Conservation (phyloP, 2,888 invertebrate species). For the Lochmaea crataegi region DNA sequence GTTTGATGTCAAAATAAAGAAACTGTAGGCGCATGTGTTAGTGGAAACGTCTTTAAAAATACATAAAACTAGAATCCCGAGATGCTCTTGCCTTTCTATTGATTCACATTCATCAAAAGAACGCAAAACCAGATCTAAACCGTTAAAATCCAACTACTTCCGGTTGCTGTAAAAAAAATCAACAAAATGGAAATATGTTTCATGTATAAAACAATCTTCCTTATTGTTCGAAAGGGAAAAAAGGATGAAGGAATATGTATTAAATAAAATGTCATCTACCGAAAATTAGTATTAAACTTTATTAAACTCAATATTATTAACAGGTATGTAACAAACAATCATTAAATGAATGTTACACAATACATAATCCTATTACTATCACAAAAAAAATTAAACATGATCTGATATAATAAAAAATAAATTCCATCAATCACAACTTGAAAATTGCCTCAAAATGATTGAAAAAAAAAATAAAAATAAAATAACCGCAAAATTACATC, state of each 20-base stretch:
- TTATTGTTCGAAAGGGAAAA: no score
- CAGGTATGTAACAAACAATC: slow-evolving; percentile 59
- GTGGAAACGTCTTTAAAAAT: no score
- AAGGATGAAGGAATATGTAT: background rate
- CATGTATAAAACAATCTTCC: no score
- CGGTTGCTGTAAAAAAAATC: no score
- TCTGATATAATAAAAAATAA: slow-evolving; percentile 48
- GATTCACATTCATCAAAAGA: no score
- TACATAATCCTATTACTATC: slow-evolving; percentile 59
- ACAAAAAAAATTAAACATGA: slow-evolving; percentile 55
- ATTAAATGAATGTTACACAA: slow-evolving; percentile 53
- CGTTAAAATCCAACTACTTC: no score
- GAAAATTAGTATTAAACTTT: slow-evolving; percentile 47
- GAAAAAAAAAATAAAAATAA: slow-evolving; percentile 33
- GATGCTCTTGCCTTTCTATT: no score
- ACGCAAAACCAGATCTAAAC: no score
- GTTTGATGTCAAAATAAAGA: no score
- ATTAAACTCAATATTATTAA: slow-evolving; percentile 58
- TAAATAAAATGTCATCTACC: slow-evolving; percentile 2
- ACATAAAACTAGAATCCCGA: no score
- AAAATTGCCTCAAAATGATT: slow-evolving; percentile 43
- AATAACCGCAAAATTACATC: slow-evolving; percentile 36
- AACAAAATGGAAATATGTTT: no score
- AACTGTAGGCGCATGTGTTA: no score
- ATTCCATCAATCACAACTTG: slow-evolving; percentile 51